Evolutionary conservation across 2,888 invertebrate species (phyloP), one percentile per base, ranked within the genome.

Genomic region (Drosophila trichaetosa): DNA sequence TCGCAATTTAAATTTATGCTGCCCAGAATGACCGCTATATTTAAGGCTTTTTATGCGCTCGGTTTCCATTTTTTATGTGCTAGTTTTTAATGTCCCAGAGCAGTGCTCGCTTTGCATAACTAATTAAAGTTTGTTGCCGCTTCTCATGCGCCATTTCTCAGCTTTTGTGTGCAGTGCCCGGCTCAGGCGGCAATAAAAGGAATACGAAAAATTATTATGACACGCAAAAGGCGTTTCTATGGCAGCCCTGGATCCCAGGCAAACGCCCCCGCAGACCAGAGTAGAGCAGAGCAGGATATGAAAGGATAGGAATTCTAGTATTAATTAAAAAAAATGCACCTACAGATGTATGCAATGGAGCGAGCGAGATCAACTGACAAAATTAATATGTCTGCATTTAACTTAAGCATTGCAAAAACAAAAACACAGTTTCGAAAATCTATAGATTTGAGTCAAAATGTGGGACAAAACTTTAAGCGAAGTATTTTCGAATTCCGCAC

Each of bases 111-210:
- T 86, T 89, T 84, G 87, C 87, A 89, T 87, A 87, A 69, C 86
- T 87, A 89, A 87, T 87, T 87, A 87, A 87, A 89, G 82, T 89
- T 89, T 80, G 79, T 74, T 82, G 72, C 66, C 78, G 76, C 73
- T 75, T 71, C 79, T 87, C 75, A 77, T 73, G 85, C 73, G 69
- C 69, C 68, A 79, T 83, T 86, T 83, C 76, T 75, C 65, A 65
- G 73, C 72, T 73, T 67, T 76, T 69, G 64, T 56, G 53, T 60
- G 72, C 64, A 60, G 49, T 27, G 13, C 29, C 21, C 38, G 38
- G 53, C 54, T 42, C 31, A 63, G 40, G 60, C 21, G 61, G 68
- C 54, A 65, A 61, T 53, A 73, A 71, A 67, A 63, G 52, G 21
- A 60, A 61, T 53, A 51, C 61, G 56, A 58, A 70, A 76, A 76